Conservation (phyloP, 92 coral and sea anemone species). For the Ricordea florida region DNA sequence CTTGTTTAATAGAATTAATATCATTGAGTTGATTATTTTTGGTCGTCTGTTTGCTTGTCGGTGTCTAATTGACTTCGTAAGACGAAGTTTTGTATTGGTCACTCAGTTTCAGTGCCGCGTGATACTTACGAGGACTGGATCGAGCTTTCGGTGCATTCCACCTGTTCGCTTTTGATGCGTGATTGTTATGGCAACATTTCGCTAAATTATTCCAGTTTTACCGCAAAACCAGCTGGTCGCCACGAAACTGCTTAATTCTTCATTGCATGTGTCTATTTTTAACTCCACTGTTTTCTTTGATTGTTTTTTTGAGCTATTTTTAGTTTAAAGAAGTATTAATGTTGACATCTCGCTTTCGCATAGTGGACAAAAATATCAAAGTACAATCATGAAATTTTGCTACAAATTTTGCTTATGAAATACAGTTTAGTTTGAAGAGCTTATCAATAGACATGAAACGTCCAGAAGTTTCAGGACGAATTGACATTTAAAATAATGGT, state of each 20-base stretch:
- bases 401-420: too few relatives aligned
- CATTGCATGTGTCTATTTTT: conserved; percentile 26
- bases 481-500: too few relatives aligned
- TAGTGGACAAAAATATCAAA: too few relatives aligned
- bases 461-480: too few relatives aligned
- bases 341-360: too few relatives aligned
- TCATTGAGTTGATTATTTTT: too few relatives aligned
- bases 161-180: conserved; percentile 1
- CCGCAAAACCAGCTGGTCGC: conserved; percentile 39
- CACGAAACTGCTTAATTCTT: conserved; percentile 16
- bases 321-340: background rate
- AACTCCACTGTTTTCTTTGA: conserved; percentile 2
- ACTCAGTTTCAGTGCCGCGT: background rate
- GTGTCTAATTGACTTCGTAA: conserved; percentile 11
- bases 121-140: background rate
- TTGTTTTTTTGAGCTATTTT: conserved; percentile 12
- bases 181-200: conserved; percentile 1
- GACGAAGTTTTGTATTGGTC: background rate
- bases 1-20: too few relatives aligned
- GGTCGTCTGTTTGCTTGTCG: too few relatives aligned
- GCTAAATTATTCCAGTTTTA: conserved; percentile 25
- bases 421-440: too few relatives aligned
- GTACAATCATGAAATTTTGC: too few relatives aligned
- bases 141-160: background rate
- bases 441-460: too few relatives aligned